Evolutionary conservation across 2,113 vertebrate genomes (phyloP).

Genomic region (Malaclemys terrapin): DNA sequence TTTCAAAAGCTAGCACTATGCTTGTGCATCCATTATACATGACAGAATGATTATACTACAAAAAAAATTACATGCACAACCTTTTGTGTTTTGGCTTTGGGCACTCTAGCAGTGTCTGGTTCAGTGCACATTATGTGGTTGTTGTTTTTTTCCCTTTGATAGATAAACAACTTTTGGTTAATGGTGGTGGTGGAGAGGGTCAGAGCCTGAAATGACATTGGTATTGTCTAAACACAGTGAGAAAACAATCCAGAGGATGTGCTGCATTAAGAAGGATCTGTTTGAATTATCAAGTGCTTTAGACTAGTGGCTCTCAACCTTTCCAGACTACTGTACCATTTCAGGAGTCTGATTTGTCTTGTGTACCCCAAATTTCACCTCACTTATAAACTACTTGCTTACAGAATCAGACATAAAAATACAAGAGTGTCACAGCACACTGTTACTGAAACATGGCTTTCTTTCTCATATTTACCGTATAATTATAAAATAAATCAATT

Average conservation of each 20-base stretch:
- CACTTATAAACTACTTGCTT: too few relatives aligned
- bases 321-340: too few relatives aligned
- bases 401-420: too few relatives aligned
- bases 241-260: background rate
- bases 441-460: too few relatives aligned
- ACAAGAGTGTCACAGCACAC: too few relatives aligned
- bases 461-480: too few relatives aligned
- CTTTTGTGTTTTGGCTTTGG: slow-evolving; percentile 12
- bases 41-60: slow-evolving; percentile 53
- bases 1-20: slow-evolving; percentile 52
- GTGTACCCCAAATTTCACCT: too few relatives aligned
- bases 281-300: background rate
- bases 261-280: background rate
- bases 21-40: slow-evolving; percentile 37
- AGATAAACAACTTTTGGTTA: slow-evolving; percentile 27
- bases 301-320: too few relatives aligned
- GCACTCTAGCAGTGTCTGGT: slow-evolving; percentile 19
- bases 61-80: background rate
- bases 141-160: slow-evolving; percentile 20
- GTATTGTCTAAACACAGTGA: background rate
- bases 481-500: too few relatives aligned
- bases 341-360: too few relatives aligned
- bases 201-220: slow-evolving; percentile 33
- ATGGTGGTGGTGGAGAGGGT: background rate
- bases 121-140: background rate